These are phyloP conservation scores for Cydia pomonella DNA, from an alignment of 1,140 invertebrate species.

Conservation along the genomic window DNA sequence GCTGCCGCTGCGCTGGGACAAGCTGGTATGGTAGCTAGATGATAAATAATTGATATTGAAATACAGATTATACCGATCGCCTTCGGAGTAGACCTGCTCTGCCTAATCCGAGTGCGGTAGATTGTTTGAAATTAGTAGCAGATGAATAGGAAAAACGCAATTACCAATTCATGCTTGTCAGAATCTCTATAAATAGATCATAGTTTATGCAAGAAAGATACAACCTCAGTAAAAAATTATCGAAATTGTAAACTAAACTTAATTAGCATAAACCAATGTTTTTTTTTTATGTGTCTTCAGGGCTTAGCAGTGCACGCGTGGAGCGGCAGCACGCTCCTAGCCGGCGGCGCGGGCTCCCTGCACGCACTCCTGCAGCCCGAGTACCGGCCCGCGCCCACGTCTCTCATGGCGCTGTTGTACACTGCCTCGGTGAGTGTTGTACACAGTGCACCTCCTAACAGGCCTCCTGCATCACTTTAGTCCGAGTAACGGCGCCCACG, in stretches of 20 bases:
- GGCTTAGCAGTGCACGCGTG: constrained; percentile 48
- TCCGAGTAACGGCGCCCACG: constrained; percentile 48
- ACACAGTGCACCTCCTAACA: constrained; percentile 47
- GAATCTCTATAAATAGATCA: no score
- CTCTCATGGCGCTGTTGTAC: constrained; percentile 40
- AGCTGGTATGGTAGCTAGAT: no score
- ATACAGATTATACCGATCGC: no score
- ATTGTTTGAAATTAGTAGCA: no score
- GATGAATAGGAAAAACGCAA: no score
- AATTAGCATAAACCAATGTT: no score
- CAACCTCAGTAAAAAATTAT: no score
- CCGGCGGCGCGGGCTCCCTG: constrained; percentile 52
- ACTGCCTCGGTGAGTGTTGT: constrained; percentile 52
- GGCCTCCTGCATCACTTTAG: constrained; percentile 48
- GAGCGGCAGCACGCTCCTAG: constrained; percentile 52
- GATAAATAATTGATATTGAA: no score
- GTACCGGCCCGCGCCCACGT: constrained; percentile 46
- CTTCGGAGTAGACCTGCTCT: not conserved
- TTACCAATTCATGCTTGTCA: no score
- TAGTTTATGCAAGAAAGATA: no score
- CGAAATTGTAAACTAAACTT: no score
- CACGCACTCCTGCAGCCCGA: constrained; percentile 47
- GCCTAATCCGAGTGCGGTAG: no score
- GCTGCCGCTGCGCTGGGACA: constrained; percentile 91
- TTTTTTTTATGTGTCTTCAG: constrained; percentile 35